Evolutionary conservation across 2,888 invertebrate species (phyloP).

Genomic region (Philereme transversata): DNA sequence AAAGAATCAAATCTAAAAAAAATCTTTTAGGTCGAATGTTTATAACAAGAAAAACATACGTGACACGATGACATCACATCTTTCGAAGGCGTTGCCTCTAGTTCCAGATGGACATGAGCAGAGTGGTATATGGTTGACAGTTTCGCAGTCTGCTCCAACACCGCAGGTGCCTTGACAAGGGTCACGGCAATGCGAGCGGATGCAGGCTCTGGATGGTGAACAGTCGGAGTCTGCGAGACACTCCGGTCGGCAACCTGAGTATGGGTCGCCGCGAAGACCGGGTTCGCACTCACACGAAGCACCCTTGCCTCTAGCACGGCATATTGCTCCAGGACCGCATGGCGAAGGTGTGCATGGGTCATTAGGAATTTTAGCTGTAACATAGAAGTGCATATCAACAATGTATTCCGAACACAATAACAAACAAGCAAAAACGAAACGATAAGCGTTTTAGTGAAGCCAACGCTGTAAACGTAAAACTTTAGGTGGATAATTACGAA

Average conservation of each 20-base stretch:
- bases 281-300: conserved; percentile 90
- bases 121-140: conserved; percentile 88
- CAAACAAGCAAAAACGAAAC: conserved; percentile 30
- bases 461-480: conserved; percentile 21
- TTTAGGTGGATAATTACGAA: conserved; percentile 34
- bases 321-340: conserved; percentile 92
- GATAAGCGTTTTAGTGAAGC: conserved; percentile 58
- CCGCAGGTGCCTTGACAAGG: conserved; percentile 93
- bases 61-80: conserved; percentile 77
- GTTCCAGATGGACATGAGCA: conserved; percentile 90
- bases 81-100: conserved; percentile 86
- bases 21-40: not conserved
- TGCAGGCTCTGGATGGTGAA: conserved; percentile 91
- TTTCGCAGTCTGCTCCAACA: conserved; percentile 90
- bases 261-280: conserved; percentile 90
- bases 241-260: conserved; percentile 91
- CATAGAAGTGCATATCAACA: conserved; percentile 28
- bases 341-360: conserved; percentile 95
- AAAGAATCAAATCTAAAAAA: not conserved
- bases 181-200: conserved; percentile 92
- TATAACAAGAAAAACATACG: conserved; percentile 50
- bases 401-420: conserved; percentile 7
- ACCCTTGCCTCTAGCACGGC: conserved; percentile 87
- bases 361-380: conserved; percentile 72
- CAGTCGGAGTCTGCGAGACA: conserved; percentile 96